Evolutionary conservation across 2,113 vertebrate genomes (phyloP).

Genomic region (Eurypyga helias): DNA sequence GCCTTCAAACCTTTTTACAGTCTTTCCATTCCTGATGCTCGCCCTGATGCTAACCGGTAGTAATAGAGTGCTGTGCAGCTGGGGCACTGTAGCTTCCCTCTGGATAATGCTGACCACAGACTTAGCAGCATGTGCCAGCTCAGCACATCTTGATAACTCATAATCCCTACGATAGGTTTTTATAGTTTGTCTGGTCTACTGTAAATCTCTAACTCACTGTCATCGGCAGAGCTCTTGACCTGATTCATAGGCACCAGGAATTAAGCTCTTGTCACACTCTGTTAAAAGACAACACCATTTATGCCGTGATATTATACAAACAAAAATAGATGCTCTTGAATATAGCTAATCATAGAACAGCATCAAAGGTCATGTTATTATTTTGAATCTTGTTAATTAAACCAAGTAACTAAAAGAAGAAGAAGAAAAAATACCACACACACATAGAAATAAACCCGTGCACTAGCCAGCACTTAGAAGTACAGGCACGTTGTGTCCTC

Average conservation of each 20-base stretch:
- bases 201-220: slow-evolving; percentile 70
- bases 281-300: slow-evolving; percentile 32
- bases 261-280: slow-evolving; percentile 56
- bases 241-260: slow-evolving; percentile 63
- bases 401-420: background rate
- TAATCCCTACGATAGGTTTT: slow-evolving; percentile 66
- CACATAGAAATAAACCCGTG: background rate
- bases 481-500: background rate
- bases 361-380: background rate
- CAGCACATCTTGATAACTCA: slow-evolving; percentile 74
- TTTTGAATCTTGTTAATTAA: slow-evolving; percentile 42
- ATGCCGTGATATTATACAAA: slow-evolving; percentile 20
- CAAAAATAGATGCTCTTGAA: slow-evolving; percentile 33
- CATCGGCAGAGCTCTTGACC: slow-evolving; percentile 35
- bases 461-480: background rate
- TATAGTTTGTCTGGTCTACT: slow-evolving; percentile 67
- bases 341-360: background rate
- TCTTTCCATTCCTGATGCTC: background rate
- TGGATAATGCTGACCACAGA: slow-evolving; percentile 58
- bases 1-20: slow-evolving; percentile 55
- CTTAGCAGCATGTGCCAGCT: slow-evolving; percentile 58
- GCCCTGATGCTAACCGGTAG: slow-evolving; percentile 31
- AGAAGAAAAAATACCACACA: background rate
- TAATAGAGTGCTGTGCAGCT: slow-evolving; percentile 48
- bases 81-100: slow-evolving; percentile 5